Percentiles rank a stretch among this genome's conserved stretches.
Conservation (phyloP, 2,797 vertebrate species). For the Alca torda region DNA sequence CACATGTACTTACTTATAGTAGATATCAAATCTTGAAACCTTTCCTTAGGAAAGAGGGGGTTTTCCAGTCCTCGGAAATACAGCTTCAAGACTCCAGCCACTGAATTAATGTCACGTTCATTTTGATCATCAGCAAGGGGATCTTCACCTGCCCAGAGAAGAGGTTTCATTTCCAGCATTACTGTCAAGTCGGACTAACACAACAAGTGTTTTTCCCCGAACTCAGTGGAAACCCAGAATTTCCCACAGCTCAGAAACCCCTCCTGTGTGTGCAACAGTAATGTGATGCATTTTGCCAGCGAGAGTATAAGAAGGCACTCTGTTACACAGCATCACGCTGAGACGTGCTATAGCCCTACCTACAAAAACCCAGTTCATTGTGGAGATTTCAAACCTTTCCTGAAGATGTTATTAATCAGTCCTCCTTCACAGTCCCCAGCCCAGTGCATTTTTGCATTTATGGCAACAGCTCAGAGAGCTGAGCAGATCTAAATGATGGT, state of each 20-base stretch:
- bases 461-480: neutral
- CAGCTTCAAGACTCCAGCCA: constrained; percentile 96
- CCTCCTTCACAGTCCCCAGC: neutral
- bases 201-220: neutral
- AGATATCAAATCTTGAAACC: constrained; percentile 96
- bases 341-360: neutral
- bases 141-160: constrained; percentile 87
- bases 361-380: neutral
- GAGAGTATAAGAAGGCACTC: neutral
- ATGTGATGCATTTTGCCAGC: neutral
- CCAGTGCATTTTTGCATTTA: neutral
- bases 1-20: constrained; percentile 89
- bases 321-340: neutral
- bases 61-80: constrained; percentile 99
- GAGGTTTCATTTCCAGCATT: neutral
- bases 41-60: constrained; percentile 97
- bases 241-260: neutral
- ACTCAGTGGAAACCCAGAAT: neutral
- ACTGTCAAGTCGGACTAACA: neutral
- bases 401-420: neutral
- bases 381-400: neutral
- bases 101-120: constrained; percentile 96
- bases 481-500: accelerated
- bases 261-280: neutral
- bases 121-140: constrained; percentile 94